Base-by-base conservation (phyloP, 2,888 invertebrate genomes). In the Scaptomyza polygonia region DNA sequence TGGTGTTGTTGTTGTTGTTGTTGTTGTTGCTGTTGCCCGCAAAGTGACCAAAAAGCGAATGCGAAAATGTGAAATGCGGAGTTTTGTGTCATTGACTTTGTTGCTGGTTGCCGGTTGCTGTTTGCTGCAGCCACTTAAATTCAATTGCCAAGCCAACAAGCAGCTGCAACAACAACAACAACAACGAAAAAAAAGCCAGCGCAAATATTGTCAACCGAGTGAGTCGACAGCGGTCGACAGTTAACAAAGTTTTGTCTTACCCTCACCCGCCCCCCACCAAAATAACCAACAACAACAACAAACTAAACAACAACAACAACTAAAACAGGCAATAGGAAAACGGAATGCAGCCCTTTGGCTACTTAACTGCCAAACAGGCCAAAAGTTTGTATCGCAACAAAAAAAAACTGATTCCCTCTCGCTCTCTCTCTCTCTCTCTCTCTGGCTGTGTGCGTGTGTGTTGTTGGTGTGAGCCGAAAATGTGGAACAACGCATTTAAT, bases 191-290 rank as follows among this genome's bases (percentile, higher is more conserved):
- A 16, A 75, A 81, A 67, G 54, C 64, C 86, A 65, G 66, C 52
- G 67, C 82, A 86, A 87, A 82, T 82, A 88, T 86, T 82, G 82
- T 86, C 82, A 82, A 73, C 64, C 68, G 2, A 45, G 48, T 4
- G 39, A 65, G 47, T 47, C 57, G 55, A 11, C 36, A 52, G 59
- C 59, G 70, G 78, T 77, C 48, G 64, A 48, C 68, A 84, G 88
- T 72, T 88, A 88, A 81, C 88, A 86, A 84, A 88, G 82, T 84
- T 81, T 74, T 57, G 52, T n/a, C n/a, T n/a, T n/a, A n/a, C n/a
- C n/a, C n/a, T n/a, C n/a, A n/a, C n/a, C n/a, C n/a, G n/a, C n/a
- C n/a, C 44, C 36, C 14, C 7, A 2, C 7, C 6, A 7, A 32
- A 32, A 11, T 12, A 11, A 32, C 67, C 66, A 54, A 82, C 61